Conservation (phyloP, 1,140 invertebrate species). For the Eumaeus atala region DNA sequence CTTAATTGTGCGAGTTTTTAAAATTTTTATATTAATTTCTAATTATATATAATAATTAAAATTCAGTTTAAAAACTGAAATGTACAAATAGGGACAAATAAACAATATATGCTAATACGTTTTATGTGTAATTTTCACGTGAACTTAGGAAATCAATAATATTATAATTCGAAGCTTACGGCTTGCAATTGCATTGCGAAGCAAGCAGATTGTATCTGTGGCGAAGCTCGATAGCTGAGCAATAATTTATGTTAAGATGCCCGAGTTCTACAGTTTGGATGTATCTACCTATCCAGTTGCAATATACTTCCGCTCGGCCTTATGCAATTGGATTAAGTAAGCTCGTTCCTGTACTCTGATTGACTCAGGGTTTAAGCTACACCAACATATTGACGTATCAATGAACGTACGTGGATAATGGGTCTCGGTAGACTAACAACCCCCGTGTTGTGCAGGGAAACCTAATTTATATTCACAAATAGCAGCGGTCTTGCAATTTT, state of each 20-base stretch:
- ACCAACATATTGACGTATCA: neutral
- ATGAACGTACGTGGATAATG: too few species aligned
- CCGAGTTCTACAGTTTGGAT: neutral
- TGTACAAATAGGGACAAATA: too few species aligned
- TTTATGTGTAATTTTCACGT: neutral
- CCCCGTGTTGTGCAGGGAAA: neutral
- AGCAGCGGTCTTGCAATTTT: too few species aligned
- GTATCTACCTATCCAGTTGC: constrained; percentile 1
- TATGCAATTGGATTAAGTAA: constrained; percentile 5
- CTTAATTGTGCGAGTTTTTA: too few species aligned
- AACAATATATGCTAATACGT: neutral
- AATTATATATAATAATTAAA: too few species aligned
- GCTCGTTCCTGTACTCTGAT: constrained; percentile 1
- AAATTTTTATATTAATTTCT: too few species aligned
- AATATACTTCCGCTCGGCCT: neutral
- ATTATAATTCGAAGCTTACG: constrained; percentile 2
- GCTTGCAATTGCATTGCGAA: constrained; percentile 2
- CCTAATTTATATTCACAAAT: too few species aligned
- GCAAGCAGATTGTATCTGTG: constrained; percentile 4
- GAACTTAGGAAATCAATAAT: constrained; percentile 1
- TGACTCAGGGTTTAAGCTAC: constrained; percentile 4
- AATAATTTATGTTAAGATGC: constrained; percentile 11
- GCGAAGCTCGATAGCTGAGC: constrained; percentile 1
- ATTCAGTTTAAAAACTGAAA: neutral
- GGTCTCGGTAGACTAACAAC: neutral